These are phyloP conservation scores for Drepana arcuata DNA, from an alignment of 1,140 invertebrate genomes.

Conservation along the genomic window DNA sequence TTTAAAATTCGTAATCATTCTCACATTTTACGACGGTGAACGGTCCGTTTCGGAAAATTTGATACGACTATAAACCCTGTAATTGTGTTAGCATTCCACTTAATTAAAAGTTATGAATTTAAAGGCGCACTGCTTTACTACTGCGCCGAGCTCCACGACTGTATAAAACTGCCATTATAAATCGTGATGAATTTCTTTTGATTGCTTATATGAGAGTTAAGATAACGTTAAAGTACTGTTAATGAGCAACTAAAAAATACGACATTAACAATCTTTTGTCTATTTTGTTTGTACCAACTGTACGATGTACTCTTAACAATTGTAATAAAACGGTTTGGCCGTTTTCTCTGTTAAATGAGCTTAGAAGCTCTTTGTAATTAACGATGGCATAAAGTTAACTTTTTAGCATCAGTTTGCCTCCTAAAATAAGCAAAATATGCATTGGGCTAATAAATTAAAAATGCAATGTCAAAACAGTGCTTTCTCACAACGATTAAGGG, in stretches of 20 bases:
- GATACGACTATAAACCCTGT: constrained; percentile 63
- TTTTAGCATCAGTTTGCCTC: no score
- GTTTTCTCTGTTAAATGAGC: no score
- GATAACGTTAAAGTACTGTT: constrained; percentile 27
- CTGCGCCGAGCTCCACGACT: constrained; percentile 31
- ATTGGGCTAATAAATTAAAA: constrained; percentile 32
- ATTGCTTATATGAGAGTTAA: constrained; percentile 24
- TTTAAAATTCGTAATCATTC: constrained; percentile 69
- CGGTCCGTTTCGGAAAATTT: constrained; percentile 63
- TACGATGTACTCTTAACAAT: no score
- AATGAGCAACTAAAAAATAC: constrained; percentile 29
- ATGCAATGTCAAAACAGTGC: constrained; percentile 25
- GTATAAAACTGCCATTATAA: constrained; percentile 23
- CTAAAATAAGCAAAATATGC: no score
- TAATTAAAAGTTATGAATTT: constrained; percentile 71
- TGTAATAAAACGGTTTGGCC: no score
- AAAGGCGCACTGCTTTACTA: constrained; percentile 37
- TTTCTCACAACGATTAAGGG: constrained; percentile 50
- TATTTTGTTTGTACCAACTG: constrained; percentile 18
- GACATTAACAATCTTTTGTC: constrained; percentile 21
- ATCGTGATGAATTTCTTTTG: constrained; percentile 35
- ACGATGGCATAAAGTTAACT: no score
- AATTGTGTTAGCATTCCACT: constrained; percentile 59
- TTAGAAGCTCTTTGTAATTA: no score
- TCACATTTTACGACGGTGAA: constrained; percentile 61